Percentiles rank a stretch among this genome's conserved stretches.
Evolutionary conservation across 1,140 invertebrate species (phyloP).

Genomic region (Drosophila dunni): DNA sequence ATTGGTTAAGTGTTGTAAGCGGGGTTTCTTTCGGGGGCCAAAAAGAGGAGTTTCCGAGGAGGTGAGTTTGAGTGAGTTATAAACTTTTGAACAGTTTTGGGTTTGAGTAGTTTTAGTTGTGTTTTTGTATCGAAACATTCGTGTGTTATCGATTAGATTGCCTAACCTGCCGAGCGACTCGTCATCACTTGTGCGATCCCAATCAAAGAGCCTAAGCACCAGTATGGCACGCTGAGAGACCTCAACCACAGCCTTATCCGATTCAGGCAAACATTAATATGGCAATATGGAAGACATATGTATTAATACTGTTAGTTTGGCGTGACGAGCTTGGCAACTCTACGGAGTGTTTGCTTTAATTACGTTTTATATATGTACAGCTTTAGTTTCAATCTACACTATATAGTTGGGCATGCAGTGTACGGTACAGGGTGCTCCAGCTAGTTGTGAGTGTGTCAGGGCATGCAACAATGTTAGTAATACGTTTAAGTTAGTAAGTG

Average conservation of each 20-base stretch:
- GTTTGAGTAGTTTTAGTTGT: conserved; percentile 9
- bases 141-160: conserved; percentile 38
- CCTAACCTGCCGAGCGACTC: conserved; percentile 93
- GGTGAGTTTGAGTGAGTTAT: neutral
- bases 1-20: conserved; percentile 42
- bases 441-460: conserved; percentile 11
- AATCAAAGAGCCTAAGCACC: conserved; percentile 89
- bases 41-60: conserved; percentile 12
- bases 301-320: conserved; percentile 65
- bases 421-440: conserved; percentile 43
- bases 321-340: conserved; percentile 38
- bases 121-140: conserved; percentile 18
- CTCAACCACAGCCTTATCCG: conserved; percentile 82
- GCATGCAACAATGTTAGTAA: conserved; percentile 41
- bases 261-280: conserved; percentile 47
- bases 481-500: conserved; percentile 9
- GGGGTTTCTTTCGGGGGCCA: conserved; percentile 8
- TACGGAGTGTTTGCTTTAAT: conserved; percentile 31
- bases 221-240: conserved; percentile 85
- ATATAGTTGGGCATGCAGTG: conserved; percentile 35
- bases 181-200: conserved; percentile 91
- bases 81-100: conserved; percentile 9
- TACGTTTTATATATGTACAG: conserved; percentile 24
- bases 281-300: conserved; percentile 66
- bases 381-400: conserved; percentile 16